Percentiles rank a stretch among this genome's conserved stretches.
Evolutionary conservation across 2,888 invertebrate genomes (phyloP).

Genomic region (Cerastis leucographa): DNA sequence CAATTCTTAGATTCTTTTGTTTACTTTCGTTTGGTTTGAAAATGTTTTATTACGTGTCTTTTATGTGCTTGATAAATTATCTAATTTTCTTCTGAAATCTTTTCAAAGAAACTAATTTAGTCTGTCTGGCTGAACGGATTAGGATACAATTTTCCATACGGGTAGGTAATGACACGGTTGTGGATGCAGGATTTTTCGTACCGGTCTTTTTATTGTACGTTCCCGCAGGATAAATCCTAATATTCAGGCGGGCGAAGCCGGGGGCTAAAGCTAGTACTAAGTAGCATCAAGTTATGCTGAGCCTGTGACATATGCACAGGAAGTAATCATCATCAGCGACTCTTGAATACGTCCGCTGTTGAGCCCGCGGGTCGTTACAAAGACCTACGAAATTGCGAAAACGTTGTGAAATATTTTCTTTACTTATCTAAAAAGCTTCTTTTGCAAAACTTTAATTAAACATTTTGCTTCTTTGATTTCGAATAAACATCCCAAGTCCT

Average conservation of each 20-base stretch:
- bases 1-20: neutral
- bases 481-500: slow-evolving; percentile 10
- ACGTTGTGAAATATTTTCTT: slow-evolving; percentile 12
- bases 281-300: neutral
- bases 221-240: neutral
- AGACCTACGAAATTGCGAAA: neutral
- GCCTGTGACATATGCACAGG: neutral
- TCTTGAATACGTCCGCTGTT: neutral
- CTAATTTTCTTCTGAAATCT: neutral
- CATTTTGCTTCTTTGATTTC: slow-evolving; percentile 11
- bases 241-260: neutral
- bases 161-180: neutral
- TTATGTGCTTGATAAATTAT: neutral
- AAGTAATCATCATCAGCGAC: slow-evolving; percentile 33
- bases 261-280: neutral
- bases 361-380: neutral
- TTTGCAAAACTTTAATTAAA: slow-evolving; percentile 16
- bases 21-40: neutral
- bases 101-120: neutral
- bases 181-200: neutral
- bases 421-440: neutral
- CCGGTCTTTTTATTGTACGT: neutral
- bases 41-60: neutral
- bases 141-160: neutral
- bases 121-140: neutral